phyloP scores from a whole-genome alignment of 2,888 invertebrate species.

The Lepidochrysops patricia region DNA sequence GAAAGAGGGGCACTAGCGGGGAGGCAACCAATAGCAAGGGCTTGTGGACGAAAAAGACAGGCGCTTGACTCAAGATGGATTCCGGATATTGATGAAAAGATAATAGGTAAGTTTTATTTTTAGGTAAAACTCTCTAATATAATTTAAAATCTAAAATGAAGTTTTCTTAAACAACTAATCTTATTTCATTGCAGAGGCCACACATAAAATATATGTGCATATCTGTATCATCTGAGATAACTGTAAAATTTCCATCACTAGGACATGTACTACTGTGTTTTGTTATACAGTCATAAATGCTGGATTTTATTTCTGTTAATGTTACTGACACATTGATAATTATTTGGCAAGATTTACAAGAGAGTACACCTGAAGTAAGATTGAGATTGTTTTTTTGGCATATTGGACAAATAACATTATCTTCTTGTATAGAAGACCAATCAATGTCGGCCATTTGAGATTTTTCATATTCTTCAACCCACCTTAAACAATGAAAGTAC shows the following conservation, averaged over 20 bases:
- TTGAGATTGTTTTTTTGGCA: conserved; percentile 59
- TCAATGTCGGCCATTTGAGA: conserved; percentile 49
- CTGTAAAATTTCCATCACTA: conserved; percentile 42
- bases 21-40: too few species aligned
- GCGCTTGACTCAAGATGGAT: too few species aligned
- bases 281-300: conserved; percentile 40
- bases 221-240: conserved; percentile 43
- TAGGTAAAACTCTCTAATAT: too few species aligned
- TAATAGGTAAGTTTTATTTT: too few species aligned
- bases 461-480: conserved; percentile 57
- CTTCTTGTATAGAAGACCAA: conserved; percentile 50
- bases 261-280: conserved; percentile 42
- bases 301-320: conserved; percentile 39
- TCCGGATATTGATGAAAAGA: too few species aligned
- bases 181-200: conserved; percentile 53
- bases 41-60: too few species aligned
- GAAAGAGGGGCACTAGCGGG: too few species aligned
- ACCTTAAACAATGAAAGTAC: conserved; percentile 41
- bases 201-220: conserved; percentile 57
- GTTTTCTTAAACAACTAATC: conserved; percentile 32
- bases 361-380: conserved; percentile 29
- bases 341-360: conserved; percentile 51
- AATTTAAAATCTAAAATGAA: too few species aligned
- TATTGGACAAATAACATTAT: conserved; percentile 67
- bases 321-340: conserved; percentile 39